Base-by-base conservation (phyloP, 2,797 vertebrate species). In the Poliocrania exsul region DNA sequence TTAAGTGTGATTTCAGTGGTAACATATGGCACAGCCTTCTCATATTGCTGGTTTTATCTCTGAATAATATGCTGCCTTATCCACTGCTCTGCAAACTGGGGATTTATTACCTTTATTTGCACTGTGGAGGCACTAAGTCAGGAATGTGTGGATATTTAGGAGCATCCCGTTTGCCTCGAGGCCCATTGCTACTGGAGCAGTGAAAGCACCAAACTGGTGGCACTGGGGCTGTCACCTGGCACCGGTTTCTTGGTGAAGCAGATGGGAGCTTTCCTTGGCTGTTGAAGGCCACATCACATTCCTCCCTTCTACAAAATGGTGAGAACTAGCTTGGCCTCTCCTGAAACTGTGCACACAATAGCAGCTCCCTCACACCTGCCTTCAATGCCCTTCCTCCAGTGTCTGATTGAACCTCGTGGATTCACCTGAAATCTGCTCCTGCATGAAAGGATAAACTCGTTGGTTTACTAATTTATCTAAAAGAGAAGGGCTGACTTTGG, bases 1-100 rank as follows among this genome's bases (percentile, higher is more conserved):
- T 86, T 86, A 89, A 92, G 70, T 14, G 51, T 79, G 88, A 93
- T 65, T 70, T 90, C 80, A 71, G 88, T 70, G 65, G 84, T 40
- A 94, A 96, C 95, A 97, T 94, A 97, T 93, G 94, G 96, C 96
- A 95, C 90, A 87, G 95, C 94, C 95, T 96, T 90, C 88, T 94
- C 91, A 44, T 88, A 94, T 90, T 93, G 88, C 96, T 95, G 96
- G 93, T 89, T 94, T 78, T 86, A 49, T 29, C 0, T 60, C 66
- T 61, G 49, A 75, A 56, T 54, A n/a, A 54, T 50, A 82, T 78
- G 92, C 92, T 95, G 95, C 93, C 91, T 91, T 56, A 58, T 57
- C 93, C 77, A 75, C 86, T 47, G 64, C 86, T 71, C 66, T 83
- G 57, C 64, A 67, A 17, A 6, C 5, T 5, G n/a, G 25, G 51